Evolutionary conservation across 1,140 invertebrate species (phyloP).

Genomic region (Zaprionus africanus): DNA sequence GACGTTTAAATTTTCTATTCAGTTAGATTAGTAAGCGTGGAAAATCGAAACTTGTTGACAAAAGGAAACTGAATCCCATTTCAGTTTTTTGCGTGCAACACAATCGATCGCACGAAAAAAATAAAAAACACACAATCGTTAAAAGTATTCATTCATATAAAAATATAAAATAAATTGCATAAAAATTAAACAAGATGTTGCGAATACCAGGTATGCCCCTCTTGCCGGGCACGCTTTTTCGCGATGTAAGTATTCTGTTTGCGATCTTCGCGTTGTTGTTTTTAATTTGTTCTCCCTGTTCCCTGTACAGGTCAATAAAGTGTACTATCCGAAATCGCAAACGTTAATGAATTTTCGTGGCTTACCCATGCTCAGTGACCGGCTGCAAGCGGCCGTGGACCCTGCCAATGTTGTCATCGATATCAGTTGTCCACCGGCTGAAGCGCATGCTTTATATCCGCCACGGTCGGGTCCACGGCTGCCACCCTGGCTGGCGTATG

Average conservation of each 20-base stretch:
- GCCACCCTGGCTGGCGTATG: slow-evolving; percentile 93
- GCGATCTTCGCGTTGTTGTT: neutral
- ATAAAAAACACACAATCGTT: slow-evolving; percentile 23
- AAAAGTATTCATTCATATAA: slow-evolving; percentile 14
- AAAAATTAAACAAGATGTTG: slow-evolving; percentile 58
- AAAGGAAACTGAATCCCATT: neutral
- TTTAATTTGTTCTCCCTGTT: neutral
- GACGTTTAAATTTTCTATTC: neutral
- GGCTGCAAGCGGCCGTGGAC: slow-evolving; percentile 51
- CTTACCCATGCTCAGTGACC: slow-evolving; percentile 84
- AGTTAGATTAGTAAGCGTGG: slow-evolving; percentile 34
- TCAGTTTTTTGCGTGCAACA: slow-evolving; percentile 31
- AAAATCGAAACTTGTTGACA: neutral
- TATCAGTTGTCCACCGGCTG: slow-evolving; percentile 69
- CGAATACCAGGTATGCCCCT: slow-evolving; percentile 81
- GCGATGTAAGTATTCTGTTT: slow-evolving; percentile 67
- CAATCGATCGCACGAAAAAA: slow-evolving; percentile 32
- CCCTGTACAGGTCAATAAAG: slow-evolving; percentile 85
- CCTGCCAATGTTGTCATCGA: slow-evolving; percentile 54
- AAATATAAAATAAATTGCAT: slow-evolving; percentile 11
- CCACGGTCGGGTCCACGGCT: slow-evolving; percentile 89
- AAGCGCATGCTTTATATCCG: slow-evolving; percentile 88
- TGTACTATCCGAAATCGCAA: slow-evolving; percentile 85
- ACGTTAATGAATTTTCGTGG: slow-evolving; percentile 72
- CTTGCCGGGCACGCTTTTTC: slow-evolving; percentile 73